Conservation (phyloP, 2,888 invertebrate genomes). For the Polymixis lichenea region DNA sequence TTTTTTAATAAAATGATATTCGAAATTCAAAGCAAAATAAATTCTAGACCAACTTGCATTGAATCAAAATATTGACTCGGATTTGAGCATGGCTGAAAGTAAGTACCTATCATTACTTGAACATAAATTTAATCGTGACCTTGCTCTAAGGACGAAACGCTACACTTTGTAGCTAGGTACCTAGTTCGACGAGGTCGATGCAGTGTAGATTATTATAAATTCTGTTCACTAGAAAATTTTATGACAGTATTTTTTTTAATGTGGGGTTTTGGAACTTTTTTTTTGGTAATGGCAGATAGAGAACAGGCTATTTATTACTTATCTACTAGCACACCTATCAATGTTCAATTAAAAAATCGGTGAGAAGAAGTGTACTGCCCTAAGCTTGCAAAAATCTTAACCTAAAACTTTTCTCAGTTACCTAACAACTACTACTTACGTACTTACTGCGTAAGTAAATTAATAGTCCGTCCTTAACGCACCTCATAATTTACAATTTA, state of each 20-base stretch:
- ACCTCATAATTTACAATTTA: background rate
- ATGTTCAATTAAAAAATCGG: background rate
- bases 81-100: slow-evolving; percentile 25
- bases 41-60: background rate
- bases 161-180: slow-evolving; percentile 43
- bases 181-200: slow-evolving; percentile 56
- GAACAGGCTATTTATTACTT: background rate
- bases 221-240: slow-evolving; percentile 25
- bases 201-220: slow-evolving; percentile 55
- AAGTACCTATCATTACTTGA: slow-evolving; percentile 37
- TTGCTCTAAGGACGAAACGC: slow-evolving; percentile 62
- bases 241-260: background rate
- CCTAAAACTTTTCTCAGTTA: background rate
- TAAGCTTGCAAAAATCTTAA: background rate
- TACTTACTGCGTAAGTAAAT: background rate
- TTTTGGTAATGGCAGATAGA: background rate
- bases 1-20: background rate
- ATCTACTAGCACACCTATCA: background rate
- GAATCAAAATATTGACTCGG: slow-evolving; percentile 10
- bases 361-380: background rate
- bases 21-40: slow-evolving; percentile 3
- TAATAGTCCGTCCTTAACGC: background rate
- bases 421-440: background rate
- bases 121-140: slow-evolving; percentile 52
- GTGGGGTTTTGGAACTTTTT: background rate